These are phyloP conservation scores for Nasonovia ribisnigri DNA, from an alignment of 2,888 invertebrate genomes.

Conservation along the genomic window DNA sequence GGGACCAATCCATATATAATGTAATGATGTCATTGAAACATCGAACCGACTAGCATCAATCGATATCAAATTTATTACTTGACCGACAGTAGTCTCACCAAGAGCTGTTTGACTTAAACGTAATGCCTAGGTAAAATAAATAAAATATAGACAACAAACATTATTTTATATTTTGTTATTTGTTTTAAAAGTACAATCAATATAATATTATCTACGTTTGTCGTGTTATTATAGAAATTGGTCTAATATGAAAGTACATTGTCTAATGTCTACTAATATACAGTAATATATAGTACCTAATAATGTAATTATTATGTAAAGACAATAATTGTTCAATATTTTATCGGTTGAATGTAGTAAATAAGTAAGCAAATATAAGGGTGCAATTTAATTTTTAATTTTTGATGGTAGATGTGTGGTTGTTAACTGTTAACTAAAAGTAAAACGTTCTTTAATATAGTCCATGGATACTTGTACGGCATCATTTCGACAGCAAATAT, in stretches of 20 bases:
- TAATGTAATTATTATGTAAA: neutral
- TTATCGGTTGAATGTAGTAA: neutral
- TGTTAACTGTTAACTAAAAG: neutral
- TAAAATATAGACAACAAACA: neutral
- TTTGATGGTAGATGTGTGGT: neutral
- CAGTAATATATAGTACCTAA: neutral
- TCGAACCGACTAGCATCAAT: slow-evolving; percentile 96
- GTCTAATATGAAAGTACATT: neutral
- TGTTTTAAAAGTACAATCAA: neutral
- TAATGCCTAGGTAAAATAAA: slow-evolving; percentile 73
- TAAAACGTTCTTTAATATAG: neutral
- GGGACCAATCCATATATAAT: slow-evolving; percentile 93
- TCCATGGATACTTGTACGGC: neutral
- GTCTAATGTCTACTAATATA: neutral
- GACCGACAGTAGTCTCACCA: slow-evolving; percentile 83
- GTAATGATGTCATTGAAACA: slow-evolving; percentile 86
- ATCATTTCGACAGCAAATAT: neutral
- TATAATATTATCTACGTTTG: neutral
- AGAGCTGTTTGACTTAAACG: slow-evolving; percentile 84
- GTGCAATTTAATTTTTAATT: neutral
- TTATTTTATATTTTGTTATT: neutral
- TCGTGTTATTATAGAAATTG: neutral
- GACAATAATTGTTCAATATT: neutral
- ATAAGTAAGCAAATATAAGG: neutral
- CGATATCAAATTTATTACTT: slow-evolving; percentile 81